Evolutionary conservation across 2,113 vertebrate genomes (phyloP), one percentile per base, ranked within the genome.

Genomic region (Aphyosemion australe): DNA sequence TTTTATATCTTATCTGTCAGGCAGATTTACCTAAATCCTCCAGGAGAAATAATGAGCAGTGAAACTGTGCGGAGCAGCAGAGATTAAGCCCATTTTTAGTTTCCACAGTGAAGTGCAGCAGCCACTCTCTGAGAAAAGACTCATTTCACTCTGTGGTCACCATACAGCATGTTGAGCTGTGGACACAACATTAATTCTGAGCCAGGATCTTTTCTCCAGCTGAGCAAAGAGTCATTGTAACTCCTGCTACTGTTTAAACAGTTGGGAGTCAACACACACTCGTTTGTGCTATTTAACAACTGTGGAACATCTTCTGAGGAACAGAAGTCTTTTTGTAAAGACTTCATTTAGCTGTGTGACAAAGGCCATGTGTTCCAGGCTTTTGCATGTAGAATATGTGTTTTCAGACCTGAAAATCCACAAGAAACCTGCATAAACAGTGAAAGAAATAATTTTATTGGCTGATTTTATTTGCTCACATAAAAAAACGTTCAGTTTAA

Each of bases 11-110:
- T 14, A 34, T 61, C 69, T 63, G 55, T 62, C 72, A 63, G 43
- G 74, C 62, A 66, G 67, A 74, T 74, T 65, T 68, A 26, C 50
- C 61, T 32, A 75, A 76, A 84, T 83, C 74, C 79, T 80, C 18
- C 6, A 0, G 18, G 60, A 26, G 61, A 39, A 49, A 73, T 67
- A 72, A 74, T 52, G 67, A 80, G 52, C 5, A 12, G 12, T 42
- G 64, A 58, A 52, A 67, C 54, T 72, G 32, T 13, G 41, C 72
- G 75, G 62, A 60, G 79, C 52, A 50, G 52, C 26, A 80, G 68
- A 88, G 78, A 87, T 86, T 80, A 84, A 39, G 71, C 59, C 26
- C 6, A 59, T 55, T 55, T 0, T 55, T 41, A 70, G 55, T 67
- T 65, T 71, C 54, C 52, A 16, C 46, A 46, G 66, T 52, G 57